Evolutionary conservation across 2,113 vertebrate genomes (phyloP).

Genomic region (Eubucco bourcierii): DNA sequence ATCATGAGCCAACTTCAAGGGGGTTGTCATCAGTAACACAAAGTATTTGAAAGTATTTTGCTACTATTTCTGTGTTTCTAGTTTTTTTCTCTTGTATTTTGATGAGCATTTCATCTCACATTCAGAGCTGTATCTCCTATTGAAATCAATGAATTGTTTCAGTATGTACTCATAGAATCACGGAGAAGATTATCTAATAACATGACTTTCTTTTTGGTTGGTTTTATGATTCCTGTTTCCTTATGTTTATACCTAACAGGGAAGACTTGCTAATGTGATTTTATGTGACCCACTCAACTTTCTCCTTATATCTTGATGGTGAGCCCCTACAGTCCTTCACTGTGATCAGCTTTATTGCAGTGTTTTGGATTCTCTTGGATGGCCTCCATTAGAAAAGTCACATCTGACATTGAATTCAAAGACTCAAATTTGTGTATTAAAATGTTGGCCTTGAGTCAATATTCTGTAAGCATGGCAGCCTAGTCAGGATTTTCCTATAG

Average conservation of each 20-base stretch:
- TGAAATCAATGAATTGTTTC: background rate
- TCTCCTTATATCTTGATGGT: background rate
- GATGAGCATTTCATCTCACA: background rate
- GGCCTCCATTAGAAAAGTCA: background rate
- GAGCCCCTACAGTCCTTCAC: background rate
- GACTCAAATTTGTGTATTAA: conserved; percentile 5
- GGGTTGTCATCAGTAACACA: background rate
- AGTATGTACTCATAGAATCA: background rate
- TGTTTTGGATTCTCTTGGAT: background rate
- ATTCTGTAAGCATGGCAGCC: background rate
- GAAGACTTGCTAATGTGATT: background rate
- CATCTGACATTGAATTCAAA: background rate
- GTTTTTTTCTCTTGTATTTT: background rate
- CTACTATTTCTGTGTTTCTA: background rate
- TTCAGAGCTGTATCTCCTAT: background rate
- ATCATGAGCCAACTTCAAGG: background rate
- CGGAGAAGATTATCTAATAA: background rate
- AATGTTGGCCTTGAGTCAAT: conserved; percentile 8
- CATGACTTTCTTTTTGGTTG: background rate
- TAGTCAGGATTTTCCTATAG: background rate
- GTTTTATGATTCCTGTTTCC: background rate
- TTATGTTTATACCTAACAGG: background rate
- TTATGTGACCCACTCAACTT: background rate
- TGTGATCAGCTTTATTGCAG: background rate
- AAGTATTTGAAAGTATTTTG: background rate